These are phyloP conservation scores for Schrankia costaestrigalis DNA, from an alignment of 2,888 invertebrate species.

Conservation along the genomic window DNA sequence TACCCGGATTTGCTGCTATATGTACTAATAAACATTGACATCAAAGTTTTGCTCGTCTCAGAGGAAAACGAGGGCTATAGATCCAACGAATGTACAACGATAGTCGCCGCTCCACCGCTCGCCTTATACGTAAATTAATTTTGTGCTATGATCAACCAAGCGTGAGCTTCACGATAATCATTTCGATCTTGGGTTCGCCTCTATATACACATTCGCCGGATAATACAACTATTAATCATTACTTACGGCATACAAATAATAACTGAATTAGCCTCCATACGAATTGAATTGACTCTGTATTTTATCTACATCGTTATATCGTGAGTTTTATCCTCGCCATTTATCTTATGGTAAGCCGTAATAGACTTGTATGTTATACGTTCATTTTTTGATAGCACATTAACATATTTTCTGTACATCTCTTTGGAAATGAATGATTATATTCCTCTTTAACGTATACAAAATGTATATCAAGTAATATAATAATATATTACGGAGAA, in stretches of 20 bases:
- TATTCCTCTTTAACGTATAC: too few relatives aligned
- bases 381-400: slow-evolving; percentile 22
- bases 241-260: slow-evolving; percentile 27
- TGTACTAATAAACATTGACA: background rate
- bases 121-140: slow-evolving; percentile 70
- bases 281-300: slow-evolving; percentile 26
- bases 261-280: slow-evolving; percentile 27
- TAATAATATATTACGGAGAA: too few relatives aligned
- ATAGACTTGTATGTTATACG: slow-evolving; percentile 24
- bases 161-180: slow-evolving; percentile 66
- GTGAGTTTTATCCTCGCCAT: slow-evolving; percentile 20
- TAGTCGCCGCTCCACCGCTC: slow-evolving; percentile 22
- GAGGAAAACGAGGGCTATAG: slow-evolving; percentile 24
- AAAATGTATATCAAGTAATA: too few relatives aligned
- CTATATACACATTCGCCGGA: slow-evolving; percentile 46
- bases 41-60: slow-evolving; percentile 14
- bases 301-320: slow-evolving; percentile 21
- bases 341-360: slow-evolving; percentile 18
- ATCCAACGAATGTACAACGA: slow-evolving; percentile 10
- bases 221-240: slow-evolving; percentile 62
- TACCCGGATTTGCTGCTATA: too few relatives aligned
- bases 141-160: slow-evolving; percentile 64
- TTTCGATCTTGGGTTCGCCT: slow-evolving; percentile 53
- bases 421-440: slow-evolving; percentile 12
- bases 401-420: slow-evolving; percentile 15